Percentiles rank a stretch among this genome's conserved stretches.
Evolutionary conservation across 2,797 vertebrate species (phyloP).

Genomic region (Fundulus diaphanus): DNA sequence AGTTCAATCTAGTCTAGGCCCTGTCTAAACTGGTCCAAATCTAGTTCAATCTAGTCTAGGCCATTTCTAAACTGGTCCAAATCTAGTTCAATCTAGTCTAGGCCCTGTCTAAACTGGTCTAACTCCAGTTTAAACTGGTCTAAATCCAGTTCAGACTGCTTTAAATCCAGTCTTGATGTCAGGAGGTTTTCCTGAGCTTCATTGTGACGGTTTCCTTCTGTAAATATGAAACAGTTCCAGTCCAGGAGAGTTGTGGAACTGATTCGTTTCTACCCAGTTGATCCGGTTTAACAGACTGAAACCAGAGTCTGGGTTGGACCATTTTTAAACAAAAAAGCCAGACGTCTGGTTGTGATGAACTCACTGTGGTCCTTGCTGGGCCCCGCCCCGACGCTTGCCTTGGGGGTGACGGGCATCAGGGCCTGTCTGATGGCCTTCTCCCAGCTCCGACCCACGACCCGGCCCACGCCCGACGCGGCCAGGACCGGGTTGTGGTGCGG

Average conservation of each 20-base stretch:
- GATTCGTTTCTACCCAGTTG: not conserved
- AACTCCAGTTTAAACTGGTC: not conserved
- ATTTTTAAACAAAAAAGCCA: too few relatives aligned
- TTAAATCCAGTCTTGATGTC: fast-evolving
- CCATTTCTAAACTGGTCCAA: too few relatives aligned
- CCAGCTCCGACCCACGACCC: constrained; percentile 95
- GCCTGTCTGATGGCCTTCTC: constrained; percentile 98
- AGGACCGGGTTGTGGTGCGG: constrained; percentile 89
- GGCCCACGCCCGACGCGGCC: constrained; percentile 92
- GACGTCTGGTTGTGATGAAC: constrained; percentile 46
- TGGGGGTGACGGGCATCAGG: constrained; percentile 97
- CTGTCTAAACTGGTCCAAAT: too few relatives aligned
- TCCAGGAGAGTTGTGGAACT: not conserved
- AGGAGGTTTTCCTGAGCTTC: too few relatives aligned
- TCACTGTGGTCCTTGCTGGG: constrained; percentile 97
- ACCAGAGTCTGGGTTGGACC: too few relatives aligned
- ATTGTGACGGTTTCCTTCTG: too few relatives aligned
- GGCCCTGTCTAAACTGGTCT: too few relatives aligned
- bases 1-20: too few relatives aligned
- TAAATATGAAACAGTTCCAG: too few relatives aligned
- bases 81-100: too few relatives aligned
- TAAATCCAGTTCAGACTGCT: not conserved
- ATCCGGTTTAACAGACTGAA: too few relatives aligned
- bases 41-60: too few relatives aligned
- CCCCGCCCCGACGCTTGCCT: constrained; percentile 89